phyloP scores from a whole-genome alignment of 64 coral and sea anemone species.

The Pachyseris speciosa region DNA sequence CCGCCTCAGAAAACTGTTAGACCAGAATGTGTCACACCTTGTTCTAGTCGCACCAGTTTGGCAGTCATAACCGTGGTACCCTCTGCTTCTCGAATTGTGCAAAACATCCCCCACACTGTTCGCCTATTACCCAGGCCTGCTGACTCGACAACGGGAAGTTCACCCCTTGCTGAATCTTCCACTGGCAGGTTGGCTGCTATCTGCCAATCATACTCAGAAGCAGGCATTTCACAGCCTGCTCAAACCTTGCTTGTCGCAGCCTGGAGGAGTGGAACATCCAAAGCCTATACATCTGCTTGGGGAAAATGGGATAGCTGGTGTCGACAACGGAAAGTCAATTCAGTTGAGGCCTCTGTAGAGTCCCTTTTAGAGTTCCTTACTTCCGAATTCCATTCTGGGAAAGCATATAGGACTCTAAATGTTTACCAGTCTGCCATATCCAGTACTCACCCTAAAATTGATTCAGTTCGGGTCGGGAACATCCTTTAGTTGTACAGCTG shows the following conservation, averaged over 20 bases:
- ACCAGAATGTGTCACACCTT: conserved; percentile 6
- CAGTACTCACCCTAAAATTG: conserved; percentile 43
- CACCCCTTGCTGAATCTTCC: not conserved
- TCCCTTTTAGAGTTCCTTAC: conserved; percentile 9
- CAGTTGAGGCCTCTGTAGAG: conserved; percentile 35
- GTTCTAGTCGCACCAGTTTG: conserved; percentile 25
- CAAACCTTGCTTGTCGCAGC: not conserved
- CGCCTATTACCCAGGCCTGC: not conserved
- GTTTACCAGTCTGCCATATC: conserved; percentile 67
- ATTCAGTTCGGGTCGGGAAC: not conserved
- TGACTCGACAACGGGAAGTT: not conserved
- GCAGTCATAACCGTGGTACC: conserved; percentile 20
- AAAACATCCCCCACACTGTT: not conserved
- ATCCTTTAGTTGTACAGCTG: conserved; percentile 53
- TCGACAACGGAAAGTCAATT: conserved; percentile 29
- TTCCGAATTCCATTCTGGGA: not conserved
- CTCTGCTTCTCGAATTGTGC: conserved; percentile 5
- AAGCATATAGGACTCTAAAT: not conserved
- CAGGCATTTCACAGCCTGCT: not conserved
- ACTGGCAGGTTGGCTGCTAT: conserved; percentile 25
- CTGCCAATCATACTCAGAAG: conserved; percentile 2
- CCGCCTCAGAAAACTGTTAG: conserved; percentile 35
- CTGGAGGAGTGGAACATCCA: not conserved
- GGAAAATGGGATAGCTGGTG: conserved; percentile 41
- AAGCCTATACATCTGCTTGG: conserved; percentile 35